Conservation (phyloP, 2,888 invertebrate genomes). For the Subacronicta megacephala region DNA sequence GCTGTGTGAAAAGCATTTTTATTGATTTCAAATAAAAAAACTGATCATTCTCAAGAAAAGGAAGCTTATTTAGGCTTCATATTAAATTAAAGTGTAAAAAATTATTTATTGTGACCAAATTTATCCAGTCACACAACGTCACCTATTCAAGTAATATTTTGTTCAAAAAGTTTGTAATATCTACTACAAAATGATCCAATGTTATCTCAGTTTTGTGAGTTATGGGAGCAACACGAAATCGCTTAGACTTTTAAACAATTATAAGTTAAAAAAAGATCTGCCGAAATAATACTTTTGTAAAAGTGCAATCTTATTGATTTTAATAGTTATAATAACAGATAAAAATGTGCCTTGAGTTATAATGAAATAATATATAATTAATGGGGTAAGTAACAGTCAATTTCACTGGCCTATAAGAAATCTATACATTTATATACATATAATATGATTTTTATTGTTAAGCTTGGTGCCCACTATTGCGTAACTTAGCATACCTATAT, state of each 20-base stretch:
- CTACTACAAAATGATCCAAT: constrained; percentile 31
- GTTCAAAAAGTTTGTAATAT: background rate
- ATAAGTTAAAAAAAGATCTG: constrained; percentile 80
- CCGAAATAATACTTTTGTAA: constrained; percentile 72
- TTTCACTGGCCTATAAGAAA: constrained; percentile 83
- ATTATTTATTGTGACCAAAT: background rate
- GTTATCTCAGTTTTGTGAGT: constrained; percentile 62
- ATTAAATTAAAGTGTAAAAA: background rate
- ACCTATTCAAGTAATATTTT: too few relatives aligned
- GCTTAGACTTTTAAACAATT: constrained; percentile 61
- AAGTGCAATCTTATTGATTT: constrained; percentile 73
- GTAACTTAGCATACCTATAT: constrained; percentile 21
- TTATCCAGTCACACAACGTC: too few relatives aligned
- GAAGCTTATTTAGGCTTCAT: background rate
- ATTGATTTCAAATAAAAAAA: constrained; percentile 62
- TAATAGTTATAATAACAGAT: constrained; percentile 71
- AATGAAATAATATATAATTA: constrained; percentile 75
- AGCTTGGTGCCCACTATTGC: constrained; percentile 34
- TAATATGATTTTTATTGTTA: constrained; percentile 67
- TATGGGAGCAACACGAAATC: constrained; percentile 62
- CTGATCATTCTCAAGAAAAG: constrained; percentile 21
- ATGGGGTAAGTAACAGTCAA: constrained; percentile 82
- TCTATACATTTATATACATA: constrained; percentile 77
- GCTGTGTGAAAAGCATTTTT: constrained; percentile 87
- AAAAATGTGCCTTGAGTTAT: constrained; percentile 87